Evolutionary conservation across 2,113 vertebrate species (phyloP), one percentile per base, ranked within the genome.

Genomic region (Crocuta crocuta): DNA sequence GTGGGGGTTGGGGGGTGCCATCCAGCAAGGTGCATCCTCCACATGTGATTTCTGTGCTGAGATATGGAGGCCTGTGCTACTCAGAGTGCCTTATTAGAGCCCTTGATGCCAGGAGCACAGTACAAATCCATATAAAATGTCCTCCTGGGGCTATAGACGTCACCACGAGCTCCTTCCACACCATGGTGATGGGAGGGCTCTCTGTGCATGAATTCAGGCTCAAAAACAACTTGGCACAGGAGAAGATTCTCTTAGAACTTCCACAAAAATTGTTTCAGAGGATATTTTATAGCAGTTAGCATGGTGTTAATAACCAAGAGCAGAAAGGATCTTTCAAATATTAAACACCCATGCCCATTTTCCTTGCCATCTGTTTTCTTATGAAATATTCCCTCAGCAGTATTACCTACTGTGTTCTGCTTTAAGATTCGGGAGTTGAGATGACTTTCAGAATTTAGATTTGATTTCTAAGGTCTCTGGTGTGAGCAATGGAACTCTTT

Each of bases 121-220:
- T 10, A n/a, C 73, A 26, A 58, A n/a, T 12, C 83, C 73, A 79
- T 3, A 15, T 33, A 50, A 39, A 71, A 5, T 7, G 28, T 35
- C n/a, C 76, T 28, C 4, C 0, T 31, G 28, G 53, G 71, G 7
- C 5, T 63, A 0, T 0, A 5, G 23, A 45, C 24, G 19, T n/a
- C 15, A 4, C 68, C 50, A 2, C 4, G 11, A n/a, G 35, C 7
- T 50, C 33, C 61, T 50, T 61, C 35, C 1, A 4, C 15, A 55
- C 24, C 45, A 1, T 1, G 7, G 76, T 31, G 26, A 53, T 4
- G 12, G 11, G 24, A 90, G 35, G 50, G 50, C 26, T 70, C 53
- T 16, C 48, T n/a, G 28, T 17, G 28, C 83, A 15, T 10, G 21
- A 80, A 23, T 10, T 24, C 48, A 48, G 2, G 26, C 45, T 10